Evolutionary conservation across 2,888 invertebrate species (phyloP).

Genomic region (Gari tellinella): DNA sequence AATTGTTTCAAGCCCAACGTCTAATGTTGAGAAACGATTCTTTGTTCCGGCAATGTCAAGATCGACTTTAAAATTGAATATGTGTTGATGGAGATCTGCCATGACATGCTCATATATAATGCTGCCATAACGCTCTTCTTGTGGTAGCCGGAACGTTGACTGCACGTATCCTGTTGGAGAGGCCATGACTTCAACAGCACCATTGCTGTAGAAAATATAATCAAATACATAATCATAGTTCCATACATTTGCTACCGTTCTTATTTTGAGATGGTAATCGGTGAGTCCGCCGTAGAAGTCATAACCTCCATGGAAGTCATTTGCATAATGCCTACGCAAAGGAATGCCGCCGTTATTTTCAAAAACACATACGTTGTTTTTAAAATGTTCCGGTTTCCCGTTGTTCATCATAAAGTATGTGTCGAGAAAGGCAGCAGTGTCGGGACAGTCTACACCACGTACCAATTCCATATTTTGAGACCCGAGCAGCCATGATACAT

Average conservation of each 20-base stretch:
- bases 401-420: constrained; percentile 61
- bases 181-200: constrained; percentile 70
- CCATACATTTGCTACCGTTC: constrained; percentile 70
- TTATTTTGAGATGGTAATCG: constrained; percentile 70
- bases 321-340: constrained; percentile 70
- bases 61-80: constrained; percentile 77
- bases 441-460: constrained; percentile 78
- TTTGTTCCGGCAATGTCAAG: constrained; percentile 69
- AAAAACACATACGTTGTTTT: constrained; percentile 75
- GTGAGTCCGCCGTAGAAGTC: constrained; percentile 66
- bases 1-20: constrained; percentile 51
- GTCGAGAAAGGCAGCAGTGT: constrained; percentile 71
- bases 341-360: constrained; percentile 73
- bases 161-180: constrained; percentile 74
- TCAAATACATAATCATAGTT: constrained; percentile 80
- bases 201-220: constrained; percentile 75
- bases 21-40: constrained; percentile 66
- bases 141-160: constrained; percentile 56
- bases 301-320: constrained; percentile 52
- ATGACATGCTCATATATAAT: constrained; percentile 58
- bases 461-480: constrained; percentile 67
- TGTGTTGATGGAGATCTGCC: constrained; percentile 73
- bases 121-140: constrained; percentile 63
- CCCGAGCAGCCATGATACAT: constrained; percentile 70
- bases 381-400: constrained; percentile 39